Base-by-base conservation (phyloP, 2,113 vertebrate species). In the Gallinago media region DNA sequence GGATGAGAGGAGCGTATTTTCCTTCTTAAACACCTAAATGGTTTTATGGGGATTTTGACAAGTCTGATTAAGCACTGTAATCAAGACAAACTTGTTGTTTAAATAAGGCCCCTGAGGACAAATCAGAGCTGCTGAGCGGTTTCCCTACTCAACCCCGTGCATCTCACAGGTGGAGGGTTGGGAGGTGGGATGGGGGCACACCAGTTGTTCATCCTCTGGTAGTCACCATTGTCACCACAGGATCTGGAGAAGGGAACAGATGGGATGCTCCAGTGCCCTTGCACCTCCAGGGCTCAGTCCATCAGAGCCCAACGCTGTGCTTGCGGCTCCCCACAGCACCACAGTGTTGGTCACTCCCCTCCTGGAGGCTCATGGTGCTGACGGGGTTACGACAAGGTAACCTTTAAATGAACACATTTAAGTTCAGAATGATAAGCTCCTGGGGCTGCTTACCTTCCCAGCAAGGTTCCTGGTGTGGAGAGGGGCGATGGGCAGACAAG, bases 71-170 rank as follows among this genome's bases (percentile, higher is more conserved):
- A 85, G 74, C 25, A 25, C 71, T 3, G 4, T 94, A 96, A 97
- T 96, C 83, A 94, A 96, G 92, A 96, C 87, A 97, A 91, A 93
- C 74, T 42, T 77, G 54, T 89, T 94, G 88, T 92, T 96, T 94
- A 94, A 96, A 95, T 67, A 94, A 93, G 78, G 76, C 23, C 71
- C 55, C 68, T n/a, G n/a, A 40, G 46, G 73, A 94, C 62, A 78
- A 70, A 76, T 36, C 62, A 46, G 58, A 73, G 62, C 47, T 85
- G 91, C 76, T 68, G 68, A 93, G 47, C 1, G 1, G 68, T 50
- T 46, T 84, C 31, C 20, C 16, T n/a, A 0, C 42, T 31, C 70
- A 68, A 14, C 2, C 20, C 56, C 0, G 0, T 56, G 15, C 22
- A 34, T 5, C 26, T 52, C 56, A 22, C 0, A 2, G 50, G 31